Percentiles rank a stretch among this genome's conserved stretches.
Conservation (phyloP, 2,888 invertebrate species). For the Mamestra brassicae region DNA sequence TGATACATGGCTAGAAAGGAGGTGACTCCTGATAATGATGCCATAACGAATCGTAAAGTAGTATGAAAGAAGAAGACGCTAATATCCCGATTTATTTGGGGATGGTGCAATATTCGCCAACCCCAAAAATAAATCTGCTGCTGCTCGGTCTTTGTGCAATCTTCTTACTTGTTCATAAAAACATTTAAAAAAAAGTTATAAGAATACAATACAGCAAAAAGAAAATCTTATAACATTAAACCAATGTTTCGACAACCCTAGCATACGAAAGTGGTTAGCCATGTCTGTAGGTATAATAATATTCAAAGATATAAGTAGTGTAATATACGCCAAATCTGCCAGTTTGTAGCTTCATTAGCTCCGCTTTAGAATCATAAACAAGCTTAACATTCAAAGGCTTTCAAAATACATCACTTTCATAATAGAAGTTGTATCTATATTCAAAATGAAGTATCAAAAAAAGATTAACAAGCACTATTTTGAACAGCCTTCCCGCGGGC, state of each 20-base stretch:
- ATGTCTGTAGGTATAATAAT: background rate
- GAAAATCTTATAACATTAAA: background rate
- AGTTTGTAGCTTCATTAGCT: conserved; percentile 1
- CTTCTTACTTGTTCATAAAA: too few relatives aligned
- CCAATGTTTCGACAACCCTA: background rate
- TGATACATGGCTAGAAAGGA: too few relatives aligned
- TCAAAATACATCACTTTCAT: background rate
- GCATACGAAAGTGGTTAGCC: background rate
- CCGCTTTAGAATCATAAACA: background rate
- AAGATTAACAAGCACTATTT: conserved; percentile 18
- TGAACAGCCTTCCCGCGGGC: conserved; percentile 10
- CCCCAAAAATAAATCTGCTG: too few relatives aligned
- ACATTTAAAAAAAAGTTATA: background rate
- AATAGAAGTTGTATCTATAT: background rate
- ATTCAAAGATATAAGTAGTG: background rate
- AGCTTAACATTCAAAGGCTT: conserved; percentile 1
- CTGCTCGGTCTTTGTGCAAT: too few relatives aligned
- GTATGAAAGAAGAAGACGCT: too few relatives aligned
- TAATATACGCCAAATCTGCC: background rate
- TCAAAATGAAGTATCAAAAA: conserved; percentile 8
- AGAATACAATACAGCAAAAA: background rate
- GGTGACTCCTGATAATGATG: too few relatives aligned
- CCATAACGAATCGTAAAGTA: too few relatives aligned
- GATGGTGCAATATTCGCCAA: too few relatives aligned
- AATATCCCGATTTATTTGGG: too few relatives aligned